phyloP scores from a whole-genome alignment of 2,797 vertebrate genomes.

The Eurystomus glaucurus region DNA sequence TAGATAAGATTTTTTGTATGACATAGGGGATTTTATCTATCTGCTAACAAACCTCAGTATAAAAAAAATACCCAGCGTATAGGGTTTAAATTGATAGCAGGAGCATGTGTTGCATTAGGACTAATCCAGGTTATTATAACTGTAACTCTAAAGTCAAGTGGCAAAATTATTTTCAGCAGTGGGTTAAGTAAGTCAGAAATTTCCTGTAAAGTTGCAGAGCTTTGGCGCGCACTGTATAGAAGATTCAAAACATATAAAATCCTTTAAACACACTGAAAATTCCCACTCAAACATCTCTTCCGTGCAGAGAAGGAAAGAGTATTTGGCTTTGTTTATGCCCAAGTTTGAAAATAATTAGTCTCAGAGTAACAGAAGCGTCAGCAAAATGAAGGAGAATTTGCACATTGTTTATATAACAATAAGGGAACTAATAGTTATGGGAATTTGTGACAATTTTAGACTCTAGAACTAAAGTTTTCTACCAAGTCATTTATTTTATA shows the following conservation, averaged over 20 bases:
- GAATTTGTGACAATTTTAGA: background rate
- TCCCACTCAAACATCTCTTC: background rate
- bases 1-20: background rate
- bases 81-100: background rate
- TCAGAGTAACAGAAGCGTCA: background rate
- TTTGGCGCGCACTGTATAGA: background rate
- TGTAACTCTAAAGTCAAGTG: background rate
- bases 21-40: background rate
- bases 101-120: background rate
- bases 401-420: background rate
- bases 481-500: background rate
- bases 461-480: background rate
- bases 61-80: slow-evolving; percentile 22
- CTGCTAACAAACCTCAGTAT: slow-evolving; percentile 18
- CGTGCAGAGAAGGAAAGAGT: background rate
- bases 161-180: background rate
- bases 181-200: background rate
- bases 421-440: background rate
- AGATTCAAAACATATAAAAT: background rate
- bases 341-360: background rate
- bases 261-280: background rate
- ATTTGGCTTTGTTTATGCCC: background rate
- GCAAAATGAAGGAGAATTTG: background rate
- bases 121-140: background rate
- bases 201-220: background rate